These are phyloP conservation scores for Antedon mediterranea DNA, from an alignment of 53 echinoderm and acorn worm species.

Conservation along the genomic window DNA sequence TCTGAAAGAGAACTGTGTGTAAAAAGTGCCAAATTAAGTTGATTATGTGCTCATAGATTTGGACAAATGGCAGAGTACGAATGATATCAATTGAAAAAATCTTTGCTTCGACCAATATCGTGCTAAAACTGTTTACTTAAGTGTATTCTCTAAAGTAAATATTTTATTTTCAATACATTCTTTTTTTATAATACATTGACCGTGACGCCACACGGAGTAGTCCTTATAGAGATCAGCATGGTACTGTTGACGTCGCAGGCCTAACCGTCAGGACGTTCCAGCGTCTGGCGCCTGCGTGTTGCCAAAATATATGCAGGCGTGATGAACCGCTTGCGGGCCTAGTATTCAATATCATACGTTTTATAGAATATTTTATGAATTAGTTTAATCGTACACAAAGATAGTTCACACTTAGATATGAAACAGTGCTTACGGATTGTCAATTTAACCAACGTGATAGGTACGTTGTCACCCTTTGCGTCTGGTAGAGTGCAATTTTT, in stretches of 20 bases:
- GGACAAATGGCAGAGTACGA: too few relatives aligned
- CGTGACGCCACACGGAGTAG: neutral
- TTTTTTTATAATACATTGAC: neutral
- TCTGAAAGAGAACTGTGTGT: too few relatives aligned
- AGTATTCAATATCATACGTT: neutral
- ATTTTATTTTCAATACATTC: neutral
- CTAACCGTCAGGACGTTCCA: neutral
- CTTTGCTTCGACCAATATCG: neutral
- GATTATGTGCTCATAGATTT: too few relatives aligned
- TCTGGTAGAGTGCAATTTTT: neutral
- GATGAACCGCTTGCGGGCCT: neutral
- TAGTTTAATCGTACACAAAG: neutral
- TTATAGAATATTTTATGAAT: neutral
- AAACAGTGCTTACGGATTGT: neutral
- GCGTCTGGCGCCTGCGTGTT: neutral
- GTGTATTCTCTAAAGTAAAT: neutral
- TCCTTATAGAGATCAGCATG: neutral
- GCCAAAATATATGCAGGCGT: neutral
- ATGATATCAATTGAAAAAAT: too few relatives aligned
- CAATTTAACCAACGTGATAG: neutral
- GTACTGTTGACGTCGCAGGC: neutral
- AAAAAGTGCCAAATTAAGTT: too few relatives aligned
- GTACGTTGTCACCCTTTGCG: neutral
- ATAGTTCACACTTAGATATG: neutral
- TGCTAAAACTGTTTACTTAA: neutral